Evolutionary conservation across 2,113 vertebrate genomes (phyloP), one percentile per base, ranked within the genome.

Genomic region (Cairina moschata): DNA sequence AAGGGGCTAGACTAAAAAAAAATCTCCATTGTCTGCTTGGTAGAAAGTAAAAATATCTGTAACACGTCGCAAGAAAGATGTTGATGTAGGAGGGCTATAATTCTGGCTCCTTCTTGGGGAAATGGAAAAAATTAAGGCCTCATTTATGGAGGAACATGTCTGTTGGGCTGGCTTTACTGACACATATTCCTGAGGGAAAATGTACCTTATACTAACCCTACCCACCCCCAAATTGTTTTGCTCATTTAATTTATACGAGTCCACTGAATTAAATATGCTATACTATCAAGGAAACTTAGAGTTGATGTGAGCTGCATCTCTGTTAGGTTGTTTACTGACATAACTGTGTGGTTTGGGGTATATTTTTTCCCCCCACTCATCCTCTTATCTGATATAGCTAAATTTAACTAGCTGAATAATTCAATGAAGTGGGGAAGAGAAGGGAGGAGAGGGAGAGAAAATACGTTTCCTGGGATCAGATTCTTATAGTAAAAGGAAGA

Each of bases 351-450:
- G 16, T 88, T 80, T 88, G 26, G 32, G 36, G 7, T 68, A 65
- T 60, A 60, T 83, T 38, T 1, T 55, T 73, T 69, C 4, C 44
- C 16, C 55, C 38, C n/a, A 50, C 25, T 28, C 34, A 23, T 84
- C 23, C 29, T 68, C 26, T 75, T 89, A n/a, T 28, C 20, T 74
- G 73, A 48, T 62, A 72, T 12, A 81, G 73, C 75, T 93, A 78
- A 91, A 91, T 79, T 78, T 87, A 91, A 68, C 73, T 60, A 48
- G 29, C 42, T 95, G 73, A 93, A 81, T 91, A 91, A 91, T 78
- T 71, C 29, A 75, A 5, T 13, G 3, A 84, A 84, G 32, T 15
- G 75, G 17, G 32, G 32, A 22, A 75, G 73, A 92, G 38, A 26
- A 52, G 73, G 23, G 42, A 56, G 60, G 32, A 89, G 62, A 67